Base-by-base conservation (phyloP, 1,140 invertebrate genomes). In the Lucilia sericata region DNA sequence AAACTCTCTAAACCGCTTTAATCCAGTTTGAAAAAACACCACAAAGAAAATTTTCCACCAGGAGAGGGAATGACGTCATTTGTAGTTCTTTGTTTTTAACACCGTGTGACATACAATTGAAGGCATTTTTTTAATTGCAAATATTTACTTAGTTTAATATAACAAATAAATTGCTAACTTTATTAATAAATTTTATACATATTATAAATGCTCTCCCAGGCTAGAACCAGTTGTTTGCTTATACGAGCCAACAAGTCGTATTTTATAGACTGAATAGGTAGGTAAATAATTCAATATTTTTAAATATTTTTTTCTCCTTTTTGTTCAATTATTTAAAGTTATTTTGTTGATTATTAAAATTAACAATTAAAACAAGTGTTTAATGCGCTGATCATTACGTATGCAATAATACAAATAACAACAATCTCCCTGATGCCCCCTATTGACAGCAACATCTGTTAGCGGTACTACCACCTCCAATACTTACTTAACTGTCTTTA, bases 261-360 rank as follows among this genome's bases (percentile, higher is more conserved):
- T 42, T 42, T 42, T 42, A 42, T 42, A 42, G 42, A 17, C 14
- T 60, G 55, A n/a, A 60, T n/a, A 60, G 0, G 5, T 60, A 60
- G 13, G 51, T 60, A 60, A 17, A 17, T 60, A 17, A 60, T 60
- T 60, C 17, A 2, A 2, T 60, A 14, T 14, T 60, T 60, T 60
- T 60, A n/a, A 60, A 60, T 60, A 60, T 17, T 60, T 60, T n/a
- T 60, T 60, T 60, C n/a, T 60, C 14, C 51, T 7, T 4, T 0
- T 60, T 60, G 55, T 60, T 60, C 55, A 60, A 60, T 60, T 60
- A 60, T 60, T 60, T 60, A n/a, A 60, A 60, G 55, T 60, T 60
- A 60, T 60, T 60, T 60, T 60, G 51, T 60, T 60, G 51, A 60
- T 60, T 60, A n/a, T 60, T 7, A n/a, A 55, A n/a, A n/a, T 60